A percentile compares a stretch with the other conserved stretches of the same genome.
These are phyloP conservation scores for Wiebesia pumilae DNA, from an alignment of 1,140 invertebrate genomes.

Conservation along the genomic window DNA sequence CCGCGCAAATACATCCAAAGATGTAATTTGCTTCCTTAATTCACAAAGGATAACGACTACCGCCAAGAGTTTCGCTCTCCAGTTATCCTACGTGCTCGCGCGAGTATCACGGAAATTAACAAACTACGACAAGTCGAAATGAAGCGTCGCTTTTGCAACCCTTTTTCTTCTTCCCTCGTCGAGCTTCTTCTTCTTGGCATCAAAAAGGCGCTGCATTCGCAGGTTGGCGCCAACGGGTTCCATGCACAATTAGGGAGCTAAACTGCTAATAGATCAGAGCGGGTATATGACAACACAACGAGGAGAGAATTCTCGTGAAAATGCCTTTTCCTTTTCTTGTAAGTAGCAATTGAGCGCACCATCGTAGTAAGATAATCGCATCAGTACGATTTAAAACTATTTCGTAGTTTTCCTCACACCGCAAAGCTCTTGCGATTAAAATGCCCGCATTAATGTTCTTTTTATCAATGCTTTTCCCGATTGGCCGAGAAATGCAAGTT, in stretches of 20 bases:
- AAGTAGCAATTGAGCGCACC: background rate
- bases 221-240: background rate
- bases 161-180: background rate
- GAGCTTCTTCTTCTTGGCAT: no score
- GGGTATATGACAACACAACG: background rate
- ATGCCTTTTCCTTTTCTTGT: constrained; percentile 8
- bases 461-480: no score
- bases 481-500: no score
- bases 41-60: no score
- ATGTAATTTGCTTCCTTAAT: no score
- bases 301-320: background rate
- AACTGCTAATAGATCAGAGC: constrained; percentile 41
- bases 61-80: no score
- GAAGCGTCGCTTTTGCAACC: constrained; percentile 23
- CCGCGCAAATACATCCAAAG: no score
- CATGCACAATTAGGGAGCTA: constrained; percentile 36
- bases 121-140: constrained; percentile 42
- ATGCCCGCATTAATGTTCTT: no score
- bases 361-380: background rate
- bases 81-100: constrained; percentile 2
- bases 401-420: no score
- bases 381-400: no score
- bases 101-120: constrained; percentile 45
- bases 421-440: no score
- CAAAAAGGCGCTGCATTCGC: background rate